phyloP scores from a whole-genome alignment of 2,797 vertebrate species.

The Tenualosa thibaudeaui region DNA sequence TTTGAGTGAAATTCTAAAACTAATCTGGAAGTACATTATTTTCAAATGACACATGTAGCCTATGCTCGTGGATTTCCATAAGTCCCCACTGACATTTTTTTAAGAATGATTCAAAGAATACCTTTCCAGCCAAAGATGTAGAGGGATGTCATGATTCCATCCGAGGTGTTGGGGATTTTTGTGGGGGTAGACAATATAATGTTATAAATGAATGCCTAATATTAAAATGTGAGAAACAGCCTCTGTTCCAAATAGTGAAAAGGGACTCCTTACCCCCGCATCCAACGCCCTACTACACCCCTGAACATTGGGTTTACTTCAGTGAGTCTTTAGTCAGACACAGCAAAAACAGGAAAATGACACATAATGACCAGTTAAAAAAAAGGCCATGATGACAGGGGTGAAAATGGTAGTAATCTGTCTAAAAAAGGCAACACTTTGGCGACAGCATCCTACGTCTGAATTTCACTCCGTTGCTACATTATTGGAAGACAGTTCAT shows the following conservation, averaged over 20 bases:
- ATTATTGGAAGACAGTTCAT: background rate
- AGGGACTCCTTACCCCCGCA: no score
- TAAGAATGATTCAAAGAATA: no score
- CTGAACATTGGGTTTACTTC: slow-evolving; percentile 26
- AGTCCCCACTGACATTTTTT: no score
- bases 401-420: background rate
- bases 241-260: no score
- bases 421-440: background rate
- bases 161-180: background rate
- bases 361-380: slow-evolving; percentile 36
- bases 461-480: background rate
- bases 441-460: background rate
- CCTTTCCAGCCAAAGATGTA: no score
- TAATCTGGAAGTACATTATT: background rate
- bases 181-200: no score
- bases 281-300: no score
- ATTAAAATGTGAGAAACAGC: no score
- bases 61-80: no score
- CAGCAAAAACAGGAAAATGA: slow-evolving; percentile 46
- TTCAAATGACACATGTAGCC: no score
- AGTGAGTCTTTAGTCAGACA: slow-evolving; percentile 17
- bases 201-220: no score
- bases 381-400: background rate
- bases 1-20: background rate
- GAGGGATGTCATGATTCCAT: slow-evolving; percentile 27